Base-by-base conservation (phyloP, 1,140 invertebrate species). In the Cheumatopsyche charites region DNA sequence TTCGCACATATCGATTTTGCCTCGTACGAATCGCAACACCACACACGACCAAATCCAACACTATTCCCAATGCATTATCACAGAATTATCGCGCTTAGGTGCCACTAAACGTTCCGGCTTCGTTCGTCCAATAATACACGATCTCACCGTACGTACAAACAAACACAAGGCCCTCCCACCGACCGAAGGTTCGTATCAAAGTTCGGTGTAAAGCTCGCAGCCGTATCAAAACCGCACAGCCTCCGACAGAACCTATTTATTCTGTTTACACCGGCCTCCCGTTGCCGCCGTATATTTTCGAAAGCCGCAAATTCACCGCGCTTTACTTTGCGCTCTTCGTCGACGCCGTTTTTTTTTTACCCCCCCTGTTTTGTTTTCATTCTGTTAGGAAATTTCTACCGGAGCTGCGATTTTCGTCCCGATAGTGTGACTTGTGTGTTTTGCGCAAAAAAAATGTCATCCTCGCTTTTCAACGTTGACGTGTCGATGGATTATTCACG, bases 201-300 rank as follows among this genome's bases (percentile, higher is more conserved):
- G 62, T 36, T 36, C 62, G 62, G 41, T n/a, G 29, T 63, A 63
- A 63, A 63, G 62, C 62, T 29, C 42, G 23, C 55, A 5, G 29
- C 62, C 29, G 62, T 43, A 63, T 41, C 62, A 43, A 63, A 63
- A 63, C 62, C 62, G 23, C 62, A 43, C 62, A 63, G 62, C 62
- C 62, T 63, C 62, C 55, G 55, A 63, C 62, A 63, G 55, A 63
- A 23, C 29, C 62, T 63, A 63, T 63, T 63, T 43, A 63, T 63
- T 63, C 41, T 63, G 41, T 63, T 63, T 63, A 63, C 62, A 63
- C 29, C 62, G 62, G 26, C 29, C 42, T 25, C 55, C 23, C 17
- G 11, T 58, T 25, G 12, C 2, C 42, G n/a, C 62, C 29, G 29
- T 63, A 63, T 63, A 63, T 63, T 63, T 63, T 41, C 41, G 17